phyloP scores from a whole-genome alignment of 2,113 vertebrate genomes.

The Pteruthius melanotis region DNA sequence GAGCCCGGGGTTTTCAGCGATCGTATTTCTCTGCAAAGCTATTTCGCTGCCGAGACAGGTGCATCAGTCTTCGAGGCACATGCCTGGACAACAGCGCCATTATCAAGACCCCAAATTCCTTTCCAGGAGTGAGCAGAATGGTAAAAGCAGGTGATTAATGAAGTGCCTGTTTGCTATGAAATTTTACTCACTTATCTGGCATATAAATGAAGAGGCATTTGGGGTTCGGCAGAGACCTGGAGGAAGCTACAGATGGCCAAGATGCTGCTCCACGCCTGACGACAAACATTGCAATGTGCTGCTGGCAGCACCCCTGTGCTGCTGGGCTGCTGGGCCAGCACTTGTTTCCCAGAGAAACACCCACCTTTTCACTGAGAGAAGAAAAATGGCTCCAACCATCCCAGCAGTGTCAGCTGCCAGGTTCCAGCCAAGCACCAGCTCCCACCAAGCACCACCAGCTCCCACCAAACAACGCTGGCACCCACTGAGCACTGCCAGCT shows the following conservation, averaged over 20 bases:
- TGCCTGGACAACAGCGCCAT: constrained; percentile 71
- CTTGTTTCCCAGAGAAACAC: not conserved
- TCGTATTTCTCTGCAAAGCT: constrained; percentile 74
- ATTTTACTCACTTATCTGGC: constrained; percentile 49
- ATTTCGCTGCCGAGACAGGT: constrained; percentile 81
- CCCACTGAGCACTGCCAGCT: not conserved
- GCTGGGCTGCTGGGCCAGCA: not conserved
- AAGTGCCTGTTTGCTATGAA: constrained; percentile 52
- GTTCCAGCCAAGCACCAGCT: not conserved
- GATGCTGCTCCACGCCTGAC: not conserved
- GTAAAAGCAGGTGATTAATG: constrained; percentile 73
- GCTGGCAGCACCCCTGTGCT: not conserved
- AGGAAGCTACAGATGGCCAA: not conserved
- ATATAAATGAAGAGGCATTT: constrained; percentile 29
- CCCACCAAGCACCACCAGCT: not conserved
- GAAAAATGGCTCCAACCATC: not conserved
- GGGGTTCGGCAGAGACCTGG: not conserved
- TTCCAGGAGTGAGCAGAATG: constrained; percentile 52
- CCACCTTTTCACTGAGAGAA: not conserved
- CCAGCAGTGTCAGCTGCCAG: not conserved
- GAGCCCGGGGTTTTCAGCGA: constrained; percentile 49
- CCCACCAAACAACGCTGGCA: not conserved
- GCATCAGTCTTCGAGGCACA: constrained; percentile 77
- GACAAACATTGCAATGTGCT: not conserved
- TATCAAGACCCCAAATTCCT: constrained; percentile 62